Evolutionary conservation across 2,888 invertebrate species (phyloP).

Genomic region (Phyto melanocephala): DNA sequence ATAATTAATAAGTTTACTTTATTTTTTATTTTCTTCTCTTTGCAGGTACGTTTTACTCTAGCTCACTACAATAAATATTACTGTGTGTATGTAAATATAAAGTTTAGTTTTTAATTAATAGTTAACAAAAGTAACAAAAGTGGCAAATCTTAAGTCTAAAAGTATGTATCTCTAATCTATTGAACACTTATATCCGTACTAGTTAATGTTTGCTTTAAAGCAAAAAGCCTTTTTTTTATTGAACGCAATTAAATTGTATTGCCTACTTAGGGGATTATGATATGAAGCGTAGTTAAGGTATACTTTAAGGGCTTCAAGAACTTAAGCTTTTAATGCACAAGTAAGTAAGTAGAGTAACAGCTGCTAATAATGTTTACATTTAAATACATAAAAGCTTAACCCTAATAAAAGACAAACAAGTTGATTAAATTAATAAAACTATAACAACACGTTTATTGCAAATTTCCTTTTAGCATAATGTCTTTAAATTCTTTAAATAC

Average conservation of each 20-base stretch:
- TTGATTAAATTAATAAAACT: neutral
- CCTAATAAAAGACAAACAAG: neutral
- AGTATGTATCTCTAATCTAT: neutral
- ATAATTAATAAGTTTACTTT: slow-evolving; percentile 36
- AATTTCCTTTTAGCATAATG: too few species aligned
- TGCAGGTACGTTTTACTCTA: slow-evolving; percentile 28
- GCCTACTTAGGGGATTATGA: slow-evolving; percentile 55
- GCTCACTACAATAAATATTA: too few species aligned
- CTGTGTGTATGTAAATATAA: too few species aligned
- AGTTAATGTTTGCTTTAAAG: neutral
- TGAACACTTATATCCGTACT: too few species aligned
- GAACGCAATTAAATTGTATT: slow-evolving; percentile 17
- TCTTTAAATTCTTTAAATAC: neutral
- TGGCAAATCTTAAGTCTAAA: neutral
- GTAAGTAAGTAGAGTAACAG: neutral
- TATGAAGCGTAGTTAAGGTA: slow-evolving; percentile 15
- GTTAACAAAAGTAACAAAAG: too few species aligned
- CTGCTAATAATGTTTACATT: neutral
- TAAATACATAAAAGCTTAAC: slow-evolving; percentile 12
- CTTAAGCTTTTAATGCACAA: neutral
- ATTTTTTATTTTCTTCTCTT: slow-evolving; percentile 4
- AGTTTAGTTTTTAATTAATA: too few species aligned
- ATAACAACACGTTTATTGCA: too few species aligned
- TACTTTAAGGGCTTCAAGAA: slow-evolving; percentile 31
- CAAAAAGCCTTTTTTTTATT: slow-evolving; percentile 11